Conservation (phyloP, 2,113 vertebrate genomes). For the Rattus norvegicus region DNA sequence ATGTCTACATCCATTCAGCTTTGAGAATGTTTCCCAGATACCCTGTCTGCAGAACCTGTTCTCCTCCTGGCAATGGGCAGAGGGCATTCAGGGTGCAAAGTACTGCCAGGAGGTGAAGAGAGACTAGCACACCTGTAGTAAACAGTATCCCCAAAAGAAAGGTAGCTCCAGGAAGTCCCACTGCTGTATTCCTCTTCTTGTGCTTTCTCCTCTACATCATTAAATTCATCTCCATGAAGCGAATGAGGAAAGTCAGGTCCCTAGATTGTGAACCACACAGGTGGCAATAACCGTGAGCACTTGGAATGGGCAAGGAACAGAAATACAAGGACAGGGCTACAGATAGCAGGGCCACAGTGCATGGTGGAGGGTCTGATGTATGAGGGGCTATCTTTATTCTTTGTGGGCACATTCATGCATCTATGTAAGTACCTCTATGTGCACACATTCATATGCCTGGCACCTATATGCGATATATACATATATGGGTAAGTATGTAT, state of each 20-base stretch:
- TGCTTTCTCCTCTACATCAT: fast-evolving
- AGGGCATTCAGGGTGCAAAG: not conserved
- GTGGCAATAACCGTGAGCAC: not conserved
- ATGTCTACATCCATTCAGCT: not conserved
- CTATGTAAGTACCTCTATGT: too few relatives aligned
- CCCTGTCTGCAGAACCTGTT: not conserved
- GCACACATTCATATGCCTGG: fast-evolving
- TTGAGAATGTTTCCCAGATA: not conserved
- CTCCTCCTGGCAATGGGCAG: not conserved
- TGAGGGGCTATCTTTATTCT: not conserved
- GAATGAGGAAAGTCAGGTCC: not conserved
- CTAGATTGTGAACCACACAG: not conserved
- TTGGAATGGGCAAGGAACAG: not conserved
- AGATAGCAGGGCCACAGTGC: not conserved
- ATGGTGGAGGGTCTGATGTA: not conserved
- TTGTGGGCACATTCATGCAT: not conserved
- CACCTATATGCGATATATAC: not conserved
- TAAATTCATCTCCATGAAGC: not conserved
- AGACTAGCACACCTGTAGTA: not conserved
- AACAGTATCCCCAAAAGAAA: not conserved
- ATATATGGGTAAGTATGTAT: fast-evolving
- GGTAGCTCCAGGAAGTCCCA: not conserved
- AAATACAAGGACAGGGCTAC: not conserved
- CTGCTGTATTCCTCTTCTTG: fast-evolving
- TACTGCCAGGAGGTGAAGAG: not conserved